Evolutionary conservation across 53 echinoderm and acorn worm genomes (phyloP).

Genomic region (Holothuria scabra): DNA sequence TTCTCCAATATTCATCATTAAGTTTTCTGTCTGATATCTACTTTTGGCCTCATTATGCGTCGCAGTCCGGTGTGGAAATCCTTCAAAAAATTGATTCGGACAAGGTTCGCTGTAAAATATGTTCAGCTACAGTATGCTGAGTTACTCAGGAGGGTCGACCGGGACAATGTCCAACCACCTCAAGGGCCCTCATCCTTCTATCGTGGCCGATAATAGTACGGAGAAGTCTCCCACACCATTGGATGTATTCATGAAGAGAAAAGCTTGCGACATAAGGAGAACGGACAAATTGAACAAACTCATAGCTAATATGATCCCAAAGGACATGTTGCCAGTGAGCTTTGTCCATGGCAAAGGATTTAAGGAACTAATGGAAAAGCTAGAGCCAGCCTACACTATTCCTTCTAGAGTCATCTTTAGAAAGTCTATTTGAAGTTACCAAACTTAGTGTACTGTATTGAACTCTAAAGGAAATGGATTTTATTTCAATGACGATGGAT

Average conservation of each 20-base stretch:
- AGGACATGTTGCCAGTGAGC: slow-evolving; percentile 4
- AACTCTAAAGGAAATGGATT: not conserved
- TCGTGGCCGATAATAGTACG: not conserved
- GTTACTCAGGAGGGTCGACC: slow-evolving; percentile 7
- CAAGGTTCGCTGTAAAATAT: slow-evolving; percentile 21
- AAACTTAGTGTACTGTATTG: not conserved
- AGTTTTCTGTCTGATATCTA: too few species aligned
- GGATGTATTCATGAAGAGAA: too few species aligned
- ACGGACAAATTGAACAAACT: not conserved
- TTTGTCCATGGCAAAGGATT: not conserved
- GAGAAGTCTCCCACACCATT: too few species aligned
- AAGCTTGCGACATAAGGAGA: too few species aligned
- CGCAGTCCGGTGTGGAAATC: slow-evolving; percentile 32
- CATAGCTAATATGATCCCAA: too few species aligned
- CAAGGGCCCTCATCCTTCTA: not conserved
- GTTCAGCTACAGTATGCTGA: not conserved
- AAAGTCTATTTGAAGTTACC: not conserved
- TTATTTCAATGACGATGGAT: not conserved
- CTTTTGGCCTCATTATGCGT: too few species aligned
- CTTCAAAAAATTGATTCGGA: not conserved
- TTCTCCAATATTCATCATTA: too few species aligned
- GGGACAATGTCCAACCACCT: slow-evolving; percentile 10
- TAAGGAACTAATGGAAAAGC: too few species aligned
- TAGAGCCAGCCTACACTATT: not conserved
- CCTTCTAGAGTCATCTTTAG: not conserved